phyloP scores from a whole-genome alignment of 2,797 vertebrate species.

The Australoheros facetus region DNA sequence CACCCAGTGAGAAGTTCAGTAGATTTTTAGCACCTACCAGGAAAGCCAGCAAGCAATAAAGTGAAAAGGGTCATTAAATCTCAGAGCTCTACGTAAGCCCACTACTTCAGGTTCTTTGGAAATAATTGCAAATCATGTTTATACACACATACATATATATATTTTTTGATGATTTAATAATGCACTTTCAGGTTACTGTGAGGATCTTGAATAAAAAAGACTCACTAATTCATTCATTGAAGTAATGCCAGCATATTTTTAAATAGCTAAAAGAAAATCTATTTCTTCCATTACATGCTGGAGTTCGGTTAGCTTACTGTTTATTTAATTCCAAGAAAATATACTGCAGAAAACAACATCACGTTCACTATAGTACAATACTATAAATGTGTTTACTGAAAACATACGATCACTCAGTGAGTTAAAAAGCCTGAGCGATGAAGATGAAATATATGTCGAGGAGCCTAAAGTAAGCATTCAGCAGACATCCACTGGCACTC shows the following conservation, averaged over 20 bases:
- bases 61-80: slow-evolving; percentile 23
- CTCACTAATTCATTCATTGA: neutral
- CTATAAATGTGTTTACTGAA: neutral
- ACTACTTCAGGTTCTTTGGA: slow-evolving; percentile 23
- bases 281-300: neutral
- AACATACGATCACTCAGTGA: neutral
- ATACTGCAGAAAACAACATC: neutral
- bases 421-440: neutral
- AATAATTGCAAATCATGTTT: slow-evolving; percentile 6
- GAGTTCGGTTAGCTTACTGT: neutral
- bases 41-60: neutral
- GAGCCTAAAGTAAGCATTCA: slow-evolving; percentile 8
- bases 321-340: neutral
- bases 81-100: neutral
- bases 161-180: slow-evolving; percentile 12
- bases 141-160: no score
- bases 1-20: slow-evolving; percentile 3
- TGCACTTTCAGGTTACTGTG: neutral
- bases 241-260: neutral
- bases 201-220: neutral
- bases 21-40: slow-evolving; percentile 5
- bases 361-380: neutral
- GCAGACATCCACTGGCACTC: slow-evolving; percentile 15
- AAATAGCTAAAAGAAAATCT: neutral
- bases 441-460: slow-evolving; percentile 5